Evolutionary conservation across 2,113 vertebrate species (phyloP), one percentile per base, ranked within the genome.

Genomic region (Silurus asotus): DNA sequence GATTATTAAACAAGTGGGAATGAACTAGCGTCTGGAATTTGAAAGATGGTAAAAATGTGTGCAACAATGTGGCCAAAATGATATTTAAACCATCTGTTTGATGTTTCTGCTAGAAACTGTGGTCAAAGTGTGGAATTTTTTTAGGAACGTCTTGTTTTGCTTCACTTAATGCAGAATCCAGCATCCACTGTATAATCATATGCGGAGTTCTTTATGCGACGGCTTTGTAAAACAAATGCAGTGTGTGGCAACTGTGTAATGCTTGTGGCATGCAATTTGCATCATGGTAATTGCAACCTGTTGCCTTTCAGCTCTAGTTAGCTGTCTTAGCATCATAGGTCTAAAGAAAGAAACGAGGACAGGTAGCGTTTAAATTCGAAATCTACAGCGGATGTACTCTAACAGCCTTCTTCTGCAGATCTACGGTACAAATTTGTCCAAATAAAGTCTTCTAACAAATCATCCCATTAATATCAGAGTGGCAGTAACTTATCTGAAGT

Each of bases 291-390:
- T 86, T 64, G 67, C 20, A 56, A 62, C 28, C 28, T 70, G 84
- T 56, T 86, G 56, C 19, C 51, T 70, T 80, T 85, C 53, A 86
- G 55, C 81, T 80, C 56, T 72, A 55, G 85, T 86, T 75, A 74
- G 78, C 65, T 23, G 13, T n/a, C 45, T 61, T 81, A 62, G 49
- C 58, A 20, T 45, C 53, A 7, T 6, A 23, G 25, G n/a, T 25
- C 45, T n/a, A 11, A 69, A n/a, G 8, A 56, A 78, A 55, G 28
- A 45, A 45, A 37, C 15, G 5, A 53, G 23, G 45, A 25, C 14
- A 62, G 37, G 9, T 7, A 17, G 65, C 19, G 6, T 7, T 20
- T 13, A 19, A 55, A 53, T 67, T 78, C 10, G 37, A 53, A 48
- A 58, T 19, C 37, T n/a, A 48, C 79, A 48, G n/a, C 15, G 23